phyloP scores from a whole-genome alignment of 1,140 invertebrate genomes.

The Diabrotica virgifera region DNA sequence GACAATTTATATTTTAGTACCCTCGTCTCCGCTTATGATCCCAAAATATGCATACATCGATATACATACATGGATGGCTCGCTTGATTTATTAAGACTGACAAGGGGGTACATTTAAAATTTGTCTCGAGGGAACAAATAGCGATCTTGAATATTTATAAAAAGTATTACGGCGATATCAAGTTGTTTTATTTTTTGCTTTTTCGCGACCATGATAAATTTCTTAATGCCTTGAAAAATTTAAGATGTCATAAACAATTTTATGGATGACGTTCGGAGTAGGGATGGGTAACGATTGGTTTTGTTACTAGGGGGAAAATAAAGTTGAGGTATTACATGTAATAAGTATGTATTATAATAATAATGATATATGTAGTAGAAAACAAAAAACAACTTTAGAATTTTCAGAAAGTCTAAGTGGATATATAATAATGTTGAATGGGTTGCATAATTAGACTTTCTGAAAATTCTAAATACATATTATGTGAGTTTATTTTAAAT shows the following conservation, averaged over 20 bases:
- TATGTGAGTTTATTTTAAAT: too few species aligned
- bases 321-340: too few species aligned
- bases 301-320: too few species aligned
- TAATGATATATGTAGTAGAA: too few species aligned
- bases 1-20: not conserved
- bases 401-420: too few species aligned
- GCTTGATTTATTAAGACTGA: slow-evolving; percentile 27
- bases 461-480: too few species aligned
- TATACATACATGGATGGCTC: slow-evolving; percentile 22
- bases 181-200: not conserved
- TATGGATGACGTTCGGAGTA: not conserved
- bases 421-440: too few species aligned
- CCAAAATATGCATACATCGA: slow-evolving; percentile 36
- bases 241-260: slow-evolving; percentile 13
- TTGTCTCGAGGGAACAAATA: slow-evolving; percentile 15
- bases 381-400: too few species aligned
- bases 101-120: slow-evolving; percentile 19
- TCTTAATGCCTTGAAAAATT: slow-evolving; percentile 4
- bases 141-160: slow-evolving; percentile 12
- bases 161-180: slow-evolving; percentile 9
- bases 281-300: too few species aligned
- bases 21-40: slow-evolving; percentile 19
- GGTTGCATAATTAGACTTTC: too few species aligned
- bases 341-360: too few species aligned
- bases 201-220: slow-evolving; percentile 7